Conservation (phyloP, 2,113 vertebrate species). For the Pluvialis apricaria region DNA sequence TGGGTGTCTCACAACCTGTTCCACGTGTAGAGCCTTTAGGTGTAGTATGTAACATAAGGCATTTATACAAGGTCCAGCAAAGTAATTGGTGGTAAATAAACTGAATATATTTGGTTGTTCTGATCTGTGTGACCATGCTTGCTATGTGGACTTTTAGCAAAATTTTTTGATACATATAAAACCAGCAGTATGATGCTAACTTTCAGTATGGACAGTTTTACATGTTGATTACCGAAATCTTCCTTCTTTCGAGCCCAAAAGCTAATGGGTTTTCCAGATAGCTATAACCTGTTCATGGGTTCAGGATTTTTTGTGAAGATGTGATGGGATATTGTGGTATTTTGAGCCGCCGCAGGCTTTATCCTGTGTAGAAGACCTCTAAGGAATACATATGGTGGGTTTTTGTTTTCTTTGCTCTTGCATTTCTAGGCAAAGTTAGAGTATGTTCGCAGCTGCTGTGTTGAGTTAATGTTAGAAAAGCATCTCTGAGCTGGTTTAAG, state of each 20-base stretch:
- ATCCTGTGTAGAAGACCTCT: not conserved
- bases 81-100: not conserved
- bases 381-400: not conserved
- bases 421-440: not conserved
- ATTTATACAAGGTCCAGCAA: not conserved
- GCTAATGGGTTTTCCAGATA: not conserved
- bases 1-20: not conserved
- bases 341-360: not conserved
- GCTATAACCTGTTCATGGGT: not conserved
- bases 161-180: not conserved
- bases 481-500: not conserved
- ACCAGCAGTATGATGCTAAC: not conserved
- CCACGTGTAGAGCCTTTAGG: not conserved
- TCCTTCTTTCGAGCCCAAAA: not conserved
- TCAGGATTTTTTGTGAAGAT: not conserved
- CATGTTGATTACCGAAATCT: not conserved
- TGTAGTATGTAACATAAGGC: not conserved
- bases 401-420: not conserved
- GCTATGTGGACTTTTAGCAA: not conserved
- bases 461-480: not conserved
- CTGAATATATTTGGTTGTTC: not conserved
- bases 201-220: not conserved
- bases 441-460: accelerated
- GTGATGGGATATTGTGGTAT: not conserved
- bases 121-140: not conserved